Conservation (phyloP, 2,888 invertebrate genomes). For the Coecobrya sp. region DNA sequence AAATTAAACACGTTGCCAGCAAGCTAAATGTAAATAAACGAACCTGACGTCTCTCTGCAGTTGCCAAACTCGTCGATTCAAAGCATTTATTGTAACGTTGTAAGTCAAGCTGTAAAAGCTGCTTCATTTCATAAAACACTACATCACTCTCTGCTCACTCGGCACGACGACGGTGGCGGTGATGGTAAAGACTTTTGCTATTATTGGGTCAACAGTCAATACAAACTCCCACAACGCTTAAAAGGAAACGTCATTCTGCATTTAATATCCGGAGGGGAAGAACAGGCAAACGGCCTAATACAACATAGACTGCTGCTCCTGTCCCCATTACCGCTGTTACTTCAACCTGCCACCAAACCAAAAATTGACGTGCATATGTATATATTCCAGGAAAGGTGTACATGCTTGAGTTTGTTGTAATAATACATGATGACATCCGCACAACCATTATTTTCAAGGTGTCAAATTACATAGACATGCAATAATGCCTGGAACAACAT, state of each 20-base stretch:
- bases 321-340: background rate
- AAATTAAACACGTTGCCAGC: conserved; percentile 52
- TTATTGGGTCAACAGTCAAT: conserved; percentile 53
- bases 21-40: conserved; percentile 45
- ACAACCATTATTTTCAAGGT: conserved; percentile 29
- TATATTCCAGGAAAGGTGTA: no score
- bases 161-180: background rate
- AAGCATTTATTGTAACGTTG: background rate
- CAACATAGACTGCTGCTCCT: background rate
- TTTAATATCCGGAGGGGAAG: conserved; percentile 75
- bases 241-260: conserved; percentile 69
- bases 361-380: no score
- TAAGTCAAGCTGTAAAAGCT: background rate
- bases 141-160: background rate
- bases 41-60: conserved; percentile 19
- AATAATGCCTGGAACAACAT: conserved; percentile 18
- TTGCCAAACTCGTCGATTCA: conserved; percentile 13
- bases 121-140: background rate
- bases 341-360: background rate
- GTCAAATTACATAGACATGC: conserved; percentile 57
- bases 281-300: conserved; percentile 13
- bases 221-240: conserved; percentile 18
- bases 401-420: conserved; percentile 1
- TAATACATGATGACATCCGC: conserved; percentile 42
- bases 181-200: background rate